Conservation (phyloP, 2,113 vertebrate genomes). For the Protomyctophum bolini region DNA sequence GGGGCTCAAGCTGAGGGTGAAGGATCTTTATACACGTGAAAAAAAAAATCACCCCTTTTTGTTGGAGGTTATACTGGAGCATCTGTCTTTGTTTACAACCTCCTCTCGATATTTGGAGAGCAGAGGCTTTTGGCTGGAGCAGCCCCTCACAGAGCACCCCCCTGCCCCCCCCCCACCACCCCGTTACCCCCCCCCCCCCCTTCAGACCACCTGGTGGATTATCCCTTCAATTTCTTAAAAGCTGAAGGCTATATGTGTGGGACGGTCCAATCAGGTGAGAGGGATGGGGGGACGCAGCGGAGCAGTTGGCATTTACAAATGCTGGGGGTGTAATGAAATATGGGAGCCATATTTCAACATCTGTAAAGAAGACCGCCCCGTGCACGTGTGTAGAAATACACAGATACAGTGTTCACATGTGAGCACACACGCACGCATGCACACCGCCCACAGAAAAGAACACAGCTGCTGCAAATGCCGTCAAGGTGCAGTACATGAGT, state of each 20-base stretch:
- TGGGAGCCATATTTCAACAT: constrained; percentile 65
- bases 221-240: constrained; percentile 78
- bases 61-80: constrained; percentile 61
- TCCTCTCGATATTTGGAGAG: constrained; percentile 55
- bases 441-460: constrained; percentile 16
- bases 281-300: constrained; percentile 22
- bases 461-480: constrained; percentile 22
- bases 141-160: constrained; percentile 18
- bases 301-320: constrained; percentile 73
- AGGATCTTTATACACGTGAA: no score
- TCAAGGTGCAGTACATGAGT: constrained; percentile 44
- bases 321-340: constrained; percentile 68
- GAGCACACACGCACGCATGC: neutral
- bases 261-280: constrained; percentile 58
- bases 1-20: no score
- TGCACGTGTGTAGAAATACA: neutral
- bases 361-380: constrained; percentile 20
- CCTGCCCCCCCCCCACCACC: neutral
- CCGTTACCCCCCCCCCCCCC: neutral
- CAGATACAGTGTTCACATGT: neutral
- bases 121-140: constrained; percentile 23
- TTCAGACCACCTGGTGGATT: constrained; percentile 49
- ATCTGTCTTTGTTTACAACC: constrained; percentile 74
- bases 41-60: constrained; percentile 55
- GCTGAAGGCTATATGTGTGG: constrained; percentile 49